Evolutionary conservation across 1,140 invertebrate genomes (phyloP).

Genomic region (Drosophila repleta): DNA sequence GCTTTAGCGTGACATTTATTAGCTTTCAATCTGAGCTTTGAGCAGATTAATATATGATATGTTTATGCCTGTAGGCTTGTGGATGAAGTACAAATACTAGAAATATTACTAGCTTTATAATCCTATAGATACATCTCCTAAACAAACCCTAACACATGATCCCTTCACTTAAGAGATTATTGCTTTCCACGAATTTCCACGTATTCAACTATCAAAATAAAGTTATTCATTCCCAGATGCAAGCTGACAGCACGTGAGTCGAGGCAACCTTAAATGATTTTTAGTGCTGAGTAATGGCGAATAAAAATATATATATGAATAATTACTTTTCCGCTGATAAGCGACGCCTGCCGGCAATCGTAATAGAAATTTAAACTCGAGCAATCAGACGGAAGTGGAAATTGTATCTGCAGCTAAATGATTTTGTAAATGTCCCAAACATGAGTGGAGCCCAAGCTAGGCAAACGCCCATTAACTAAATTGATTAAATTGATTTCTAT

Average conservation of each 20-base stretch:
- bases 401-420: no score
- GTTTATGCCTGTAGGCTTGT: no score
- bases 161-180: no score
- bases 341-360: slow-evolving; percentile 23
- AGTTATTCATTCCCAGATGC: no score
- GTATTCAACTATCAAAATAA: slow-evolving; percentile 36
- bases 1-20: neutral
- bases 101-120: no score
- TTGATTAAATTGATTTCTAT: slow-evolving; percentile 54
- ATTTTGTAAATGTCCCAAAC: neutral
- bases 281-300: slow-evolving; percentile 47
- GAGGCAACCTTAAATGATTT: slow-evolving; percentile 13
- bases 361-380: neutral
- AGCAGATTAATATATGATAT: no score
- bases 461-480: slow-evolving; percentile 56
- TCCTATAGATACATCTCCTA: no score
- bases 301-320: slow-evolving; percentile 54
- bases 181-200: no score
- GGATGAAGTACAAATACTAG: no score
- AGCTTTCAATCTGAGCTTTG: neutral
- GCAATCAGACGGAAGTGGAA: no score
- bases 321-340: slow-evolving; percentile 57
- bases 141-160: no score
- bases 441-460: neutral
- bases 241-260: slow-evolving; percentile 60